phyloP scores from a whole-genome alignment of 2,113 vertebrate genomes.

The Alouatta palliata region DNA sequence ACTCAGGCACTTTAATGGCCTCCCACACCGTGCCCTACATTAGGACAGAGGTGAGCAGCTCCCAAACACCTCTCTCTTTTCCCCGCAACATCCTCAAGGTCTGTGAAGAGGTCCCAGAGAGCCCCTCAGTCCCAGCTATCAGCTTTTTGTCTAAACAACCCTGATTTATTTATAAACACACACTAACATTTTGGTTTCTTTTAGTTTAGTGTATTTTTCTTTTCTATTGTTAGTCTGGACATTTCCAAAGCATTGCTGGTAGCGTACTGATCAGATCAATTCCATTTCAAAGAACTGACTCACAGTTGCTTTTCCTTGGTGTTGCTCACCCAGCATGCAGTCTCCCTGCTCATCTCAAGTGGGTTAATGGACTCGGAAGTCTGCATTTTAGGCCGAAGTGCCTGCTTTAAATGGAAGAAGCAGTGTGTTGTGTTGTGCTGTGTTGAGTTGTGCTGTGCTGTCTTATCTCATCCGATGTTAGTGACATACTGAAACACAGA shows the following conservation, averaged over 20 bases:
- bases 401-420: background rate
- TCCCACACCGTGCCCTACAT: too few species aligned
- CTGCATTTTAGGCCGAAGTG: background rate
- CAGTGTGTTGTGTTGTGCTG: too few species aligned
- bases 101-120: background rate
- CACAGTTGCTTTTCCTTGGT: background rate
- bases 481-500: background rate
- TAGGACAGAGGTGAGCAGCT: background rate
- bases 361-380: background rate
- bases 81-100: background rate
- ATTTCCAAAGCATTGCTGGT: background rate
- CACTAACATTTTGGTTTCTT: background rate
- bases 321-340: too few species aligned
- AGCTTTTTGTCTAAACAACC: background rate
- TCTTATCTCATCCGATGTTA: background rate
- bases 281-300: background rate
- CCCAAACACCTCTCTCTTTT: background rate
- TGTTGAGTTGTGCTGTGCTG: background rate
- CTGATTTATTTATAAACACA: background rate
- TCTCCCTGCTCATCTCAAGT: background rate
- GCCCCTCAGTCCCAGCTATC: background rate
- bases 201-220: too few species aligned
- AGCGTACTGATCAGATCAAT: background rate
- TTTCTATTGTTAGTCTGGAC: background rate
- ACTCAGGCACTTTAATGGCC: rapidly evolving